Percentiles rank a stretch among this genome's conserved stretches.
Conservation (phyloP, 64 coral and sea anemone genomes). For the Actinia tenebrosa region DNA sequence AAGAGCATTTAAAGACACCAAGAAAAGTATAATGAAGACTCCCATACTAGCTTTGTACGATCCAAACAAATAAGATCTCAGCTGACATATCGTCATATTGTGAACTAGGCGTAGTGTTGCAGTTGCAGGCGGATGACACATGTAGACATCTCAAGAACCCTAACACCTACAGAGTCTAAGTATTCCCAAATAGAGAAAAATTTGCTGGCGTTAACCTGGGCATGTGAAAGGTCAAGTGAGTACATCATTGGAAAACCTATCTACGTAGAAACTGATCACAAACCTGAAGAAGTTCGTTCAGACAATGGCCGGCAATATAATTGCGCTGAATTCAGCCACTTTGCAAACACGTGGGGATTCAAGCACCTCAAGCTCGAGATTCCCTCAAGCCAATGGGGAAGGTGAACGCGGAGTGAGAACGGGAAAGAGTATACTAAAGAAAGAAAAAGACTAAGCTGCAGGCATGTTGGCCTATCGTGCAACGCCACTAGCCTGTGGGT, state of each 20-base stretch:
- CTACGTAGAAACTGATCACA: too few species aligned
- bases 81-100: slow-evolving; percentile 54
- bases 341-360: not conserved
- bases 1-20: slow-evolving; percentile 17
- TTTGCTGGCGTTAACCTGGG: slow-evolving; percentile 36
- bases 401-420: slow-evolving; percentile 42
- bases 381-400: slow-evolving; percentile 29
- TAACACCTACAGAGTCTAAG: slow-evolving; percentile 43
- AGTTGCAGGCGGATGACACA: slow-evolving; percentile 24
- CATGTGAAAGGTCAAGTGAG: slow-evolving; percentile 26
- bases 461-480: slow-evolving; percentile 41
- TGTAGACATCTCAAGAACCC: slow-evolving; percentile 39
- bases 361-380: not conserved
- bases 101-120: slow-evolving; percentile 36
- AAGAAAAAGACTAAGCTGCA: slow-evolving; percentile 24
- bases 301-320: slow-evolving; percentile 19
- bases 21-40: not conserved
- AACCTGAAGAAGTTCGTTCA: not conserved
- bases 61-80: slow-evolving; percentile 36
- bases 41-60: slow-evolving; percentile 27
- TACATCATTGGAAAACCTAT: too few species aligned
- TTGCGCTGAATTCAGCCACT: not conserved
- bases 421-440: slow-evolving; percentile 32
- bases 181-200: slow-evolving; percentile 55
- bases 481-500: slow-evolving; percentile 36